Conservation (phyloP, 2,797 vertebrate species). For the Mus caroli region DNA sequence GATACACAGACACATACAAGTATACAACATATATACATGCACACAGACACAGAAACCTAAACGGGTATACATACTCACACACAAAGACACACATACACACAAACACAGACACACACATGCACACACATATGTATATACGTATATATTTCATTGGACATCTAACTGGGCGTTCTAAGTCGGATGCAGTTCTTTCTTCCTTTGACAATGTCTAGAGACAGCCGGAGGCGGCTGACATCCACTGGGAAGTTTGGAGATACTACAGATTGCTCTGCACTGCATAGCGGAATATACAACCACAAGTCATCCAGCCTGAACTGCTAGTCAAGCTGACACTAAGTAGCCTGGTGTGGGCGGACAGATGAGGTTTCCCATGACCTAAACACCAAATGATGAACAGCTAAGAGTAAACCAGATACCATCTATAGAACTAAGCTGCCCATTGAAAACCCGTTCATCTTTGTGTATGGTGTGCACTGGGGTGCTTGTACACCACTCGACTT, state of each 20-base stretch:
- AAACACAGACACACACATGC: not conserved
- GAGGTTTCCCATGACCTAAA: not conserved
- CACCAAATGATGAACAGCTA: not conserved
- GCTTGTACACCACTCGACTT: not conserved
- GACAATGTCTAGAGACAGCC: not conserved
- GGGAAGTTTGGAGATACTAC: not conserved
- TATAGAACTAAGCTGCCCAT: not conserved
- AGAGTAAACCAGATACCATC: not conserved
- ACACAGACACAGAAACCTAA: not conserved
- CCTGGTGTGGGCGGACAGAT: not conserved
- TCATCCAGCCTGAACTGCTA: not conserved
- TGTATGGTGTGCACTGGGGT: too few species aligned
- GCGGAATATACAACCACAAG: not conserved
- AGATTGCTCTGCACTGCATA: not conserved
- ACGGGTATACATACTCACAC: not conserved
- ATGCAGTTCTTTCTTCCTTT: not conserved
- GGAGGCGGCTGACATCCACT: not conserved
- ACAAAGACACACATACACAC: not conserved
- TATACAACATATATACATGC: not conserved
- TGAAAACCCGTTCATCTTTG: not conserved
- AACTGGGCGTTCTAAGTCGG: not conserved
- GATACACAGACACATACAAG: not conserved
- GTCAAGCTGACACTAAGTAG: not conserved
- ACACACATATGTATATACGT: not conserved
- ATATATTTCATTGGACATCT: not conserved